A percentile compares a stretch with the other conserved stretches of the same genome.
phyloP scores from a whole-genome alignment of 2,888 invertebrate species.

The Morpho deidamia region DNA sequence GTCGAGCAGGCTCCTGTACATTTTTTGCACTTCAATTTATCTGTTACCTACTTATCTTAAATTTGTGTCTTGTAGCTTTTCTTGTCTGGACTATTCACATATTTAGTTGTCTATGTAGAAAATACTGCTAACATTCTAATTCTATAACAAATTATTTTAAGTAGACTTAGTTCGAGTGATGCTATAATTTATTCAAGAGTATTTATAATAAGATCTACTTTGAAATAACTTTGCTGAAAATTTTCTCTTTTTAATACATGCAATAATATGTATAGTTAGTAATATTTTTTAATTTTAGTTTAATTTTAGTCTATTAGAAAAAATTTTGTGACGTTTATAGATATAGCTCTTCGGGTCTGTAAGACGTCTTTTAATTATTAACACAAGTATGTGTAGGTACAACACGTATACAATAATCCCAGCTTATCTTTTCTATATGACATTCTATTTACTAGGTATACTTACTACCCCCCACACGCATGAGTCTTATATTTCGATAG shows the following conservation, averaged over 20 bases:
- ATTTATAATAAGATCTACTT: conserved; percentile 9
- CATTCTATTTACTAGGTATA: conserved; percentile 5
- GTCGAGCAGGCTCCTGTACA: conserved; percentile 28
- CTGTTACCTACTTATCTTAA: conserved; percentile 34
- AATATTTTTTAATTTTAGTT: background rate
- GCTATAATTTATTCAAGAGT: conserved; percentile 25
- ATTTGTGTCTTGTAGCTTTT: conserved; percentile 37
- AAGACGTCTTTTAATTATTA: conserved; percentile 4
- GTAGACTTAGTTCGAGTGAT: conserved; percentile 34
- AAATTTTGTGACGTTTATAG: conserved; percentile 18
- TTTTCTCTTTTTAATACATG: conserved; percentile 14
- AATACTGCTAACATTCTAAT: conserved; percentile 37
- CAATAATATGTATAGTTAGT: too few relatives aligned
- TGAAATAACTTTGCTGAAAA: conserved; percentile 24
- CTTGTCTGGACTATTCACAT: conserved; percentile 60
- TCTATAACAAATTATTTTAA: conserved; percentile 39
- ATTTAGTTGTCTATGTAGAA: conserved; percentile 60
- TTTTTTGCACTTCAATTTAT: conserved; percentile 54
- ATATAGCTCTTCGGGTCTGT: conserved; percentile 20
- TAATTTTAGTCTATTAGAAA: conserved; percentile 7
- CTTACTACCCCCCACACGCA: conserved; percentile 13
- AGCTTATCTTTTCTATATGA: conserved; percentile 5
- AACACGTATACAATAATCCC: background rate
- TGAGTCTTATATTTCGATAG: conserved; percentile 15
- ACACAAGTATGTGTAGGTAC: conserved; percentile 5